Evolutionary conservation across 2,797 vertebrate species (phyloP).

Genomic region (Clarias pachynema): DNA sequence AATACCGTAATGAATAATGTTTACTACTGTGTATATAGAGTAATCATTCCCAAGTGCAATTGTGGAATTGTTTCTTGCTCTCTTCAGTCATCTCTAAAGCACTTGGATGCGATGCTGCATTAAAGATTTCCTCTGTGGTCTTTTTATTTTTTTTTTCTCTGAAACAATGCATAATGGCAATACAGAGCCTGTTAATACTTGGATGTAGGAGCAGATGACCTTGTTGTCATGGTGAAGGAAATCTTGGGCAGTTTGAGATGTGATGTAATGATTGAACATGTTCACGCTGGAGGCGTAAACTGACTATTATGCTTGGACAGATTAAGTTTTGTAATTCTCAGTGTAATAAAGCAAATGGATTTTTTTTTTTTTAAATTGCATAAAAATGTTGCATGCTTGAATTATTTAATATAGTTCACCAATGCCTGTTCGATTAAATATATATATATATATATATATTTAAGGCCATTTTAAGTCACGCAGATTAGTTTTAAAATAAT

Average conservation of each 20-base stretch:
- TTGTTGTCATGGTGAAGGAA: slow-evolving; percentile 62
- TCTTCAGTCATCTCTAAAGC: neutral
- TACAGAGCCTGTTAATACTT: slow-evolving; percentile 25
- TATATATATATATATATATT: no score
- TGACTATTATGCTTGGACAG: slow-evolving; percentile 20
- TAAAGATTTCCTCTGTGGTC: slow-evolving; percentile 29
- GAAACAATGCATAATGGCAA: slow-evolving; percentile 27
- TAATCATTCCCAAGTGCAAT: neutral
- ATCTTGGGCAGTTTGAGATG: slow-evolving; percentile 44
- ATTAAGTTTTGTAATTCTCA: slow-evolving; percentile 36
- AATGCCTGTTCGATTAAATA: neutral
- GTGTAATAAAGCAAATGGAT: slow-evolving; percentile 7
- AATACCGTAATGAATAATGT: neutral
- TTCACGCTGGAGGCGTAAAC: slow-evolving; percentile 45
- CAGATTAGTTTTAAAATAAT: neutral
- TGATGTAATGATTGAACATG: slow-evolving; percentile 53
- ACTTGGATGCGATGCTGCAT: slow-evolving; percentile 14
- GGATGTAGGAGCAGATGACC: slow-evolving; percentile 41
- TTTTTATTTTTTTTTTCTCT: slow-evolving; percentile 1
- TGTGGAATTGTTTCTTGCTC: slow-evolving; percentile 1
- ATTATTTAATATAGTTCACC: neutral
- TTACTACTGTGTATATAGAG: no score
- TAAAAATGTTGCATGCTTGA: slow-evolving; percentile 1
- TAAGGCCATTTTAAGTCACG: no score
- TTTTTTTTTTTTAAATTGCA: neutral